Conservation (phyloP, 2,113 vertebrate species). For the Cyprinodon tularosa region DNA sequence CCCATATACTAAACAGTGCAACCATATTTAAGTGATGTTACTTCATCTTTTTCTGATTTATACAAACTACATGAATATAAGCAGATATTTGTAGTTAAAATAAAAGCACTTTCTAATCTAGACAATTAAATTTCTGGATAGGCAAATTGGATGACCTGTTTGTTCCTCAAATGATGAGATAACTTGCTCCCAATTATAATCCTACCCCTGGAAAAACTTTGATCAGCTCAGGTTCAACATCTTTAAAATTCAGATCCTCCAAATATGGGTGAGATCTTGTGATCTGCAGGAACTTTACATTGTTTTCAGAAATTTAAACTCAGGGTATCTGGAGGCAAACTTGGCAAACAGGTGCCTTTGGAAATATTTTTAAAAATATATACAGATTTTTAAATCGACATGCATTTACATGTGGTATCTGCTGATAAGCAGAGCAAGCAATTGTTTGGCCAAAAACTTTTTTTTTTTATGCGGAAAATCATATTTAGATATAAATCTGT, state of each 20-base stretch:
- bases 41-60: not conserved
- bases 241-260: not conserved
- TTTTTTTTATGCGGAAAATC: not conserved
- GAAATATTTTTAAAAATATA: not conserved
- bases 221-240: not conserved
- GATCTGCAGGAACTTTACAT: not conserved
- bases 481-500: not conserved
- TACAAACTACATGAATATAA: not conserved
- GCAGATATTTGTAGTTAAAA: slow-evolving; percentile 7
- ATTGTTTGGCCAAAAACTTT: not conserved
- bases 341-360: not conserved
- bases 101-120: not conserved
- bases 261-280: not conserved
- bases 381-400: not conserved
- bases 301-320: not conserved
- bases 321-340: not conserved
- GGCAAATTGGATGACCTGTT: not conserved
- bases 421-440: not conserved
- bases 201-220: not conserved
- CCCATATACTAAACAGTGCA: slow-evolving; percentile 18
- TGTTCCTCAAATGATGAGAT: not conserved
- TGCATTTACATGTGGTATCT: not conserved
- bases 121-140: not conserved
- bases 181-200: not conserved
- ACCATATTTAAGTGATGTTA: slow-evolving; percentile 17